A percentile compares a stretch with the other conserved stretches of the same genome.
These are phyloP conservation scores for Melanotaenia trifasciata DNA, from an alignment of 2,797 vertebrate genomes.

Conservation along the genomic window DNA sequence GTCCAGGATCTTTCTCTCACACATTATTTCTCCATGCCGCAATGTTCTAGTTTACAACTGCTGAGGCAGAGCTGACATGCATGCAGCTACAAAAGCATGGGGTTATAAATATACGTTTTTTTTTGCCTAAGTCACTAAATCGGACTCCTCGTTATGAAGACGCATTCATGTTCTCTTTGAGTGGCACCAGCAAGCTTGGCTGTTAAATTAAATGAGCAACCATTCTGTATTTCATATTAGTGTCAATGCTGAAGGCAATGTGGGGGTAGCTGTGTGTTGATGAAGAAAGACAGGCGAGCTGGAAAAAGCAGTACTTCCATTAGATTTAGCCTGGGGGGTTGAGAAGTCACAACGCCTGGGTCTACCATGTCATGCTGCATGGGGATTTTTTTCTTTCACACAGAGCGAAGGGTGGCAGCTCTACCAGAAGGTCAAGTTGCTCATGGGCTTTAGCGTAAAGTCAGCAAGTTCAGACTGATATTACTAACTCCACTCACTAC, in stretches of 20 bases:
- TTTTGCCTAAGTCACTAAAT: conserved; percentile 32
- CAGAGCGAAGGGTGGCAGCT: conserved; percentile 9
- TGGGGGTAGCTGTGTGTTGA: conserved; percentile 61
- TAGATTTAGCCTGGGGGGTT: conserved; percentile 62
- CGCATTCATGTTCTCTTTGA: conserved; percentile 36
- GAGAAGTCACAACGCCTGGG: conserved; percentile 21
- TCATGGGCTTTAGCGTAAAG: conserved; percentile 8
- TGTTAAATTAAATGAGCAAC: conserved; percentile 63
- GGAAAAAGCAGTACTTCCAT: conserved; percentile 61
- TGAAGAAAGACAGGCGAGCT: conserved; percentile 62
- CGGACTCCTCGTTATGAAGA: conserved; percentile 7
- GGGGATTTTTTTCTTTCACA: conserved; percentile 15
- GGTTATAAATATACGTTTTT: conserved; percentile 17
- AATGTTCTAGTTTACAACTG: conserved; percentile 57
- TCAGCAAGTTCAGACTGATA: conserved; percentile 3
- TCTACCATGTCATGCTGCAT: conserved; percentile 31
- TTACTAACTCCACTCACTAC: conserved; percentile 4
- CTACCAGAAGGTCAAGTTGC: conserved; percentile 12
- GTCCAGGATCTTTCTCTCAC: conserved; percentile 55
- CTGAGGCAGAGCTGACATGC: conserved; percentile 35
- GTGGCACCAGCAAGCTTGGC: conserved; percentile 49
- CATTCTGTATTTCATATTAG: conserved; percentile 53
- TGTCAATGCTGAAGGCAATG: conserved; percentile 52
- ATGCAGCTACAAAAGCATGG: conserved; percentile 24
- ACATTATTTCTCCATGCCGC: conserved; percentile 52